phyloP scores from a whole-genome alignment of 2,797 vertebrate species.

The Oreortyx pictus region DNA sequence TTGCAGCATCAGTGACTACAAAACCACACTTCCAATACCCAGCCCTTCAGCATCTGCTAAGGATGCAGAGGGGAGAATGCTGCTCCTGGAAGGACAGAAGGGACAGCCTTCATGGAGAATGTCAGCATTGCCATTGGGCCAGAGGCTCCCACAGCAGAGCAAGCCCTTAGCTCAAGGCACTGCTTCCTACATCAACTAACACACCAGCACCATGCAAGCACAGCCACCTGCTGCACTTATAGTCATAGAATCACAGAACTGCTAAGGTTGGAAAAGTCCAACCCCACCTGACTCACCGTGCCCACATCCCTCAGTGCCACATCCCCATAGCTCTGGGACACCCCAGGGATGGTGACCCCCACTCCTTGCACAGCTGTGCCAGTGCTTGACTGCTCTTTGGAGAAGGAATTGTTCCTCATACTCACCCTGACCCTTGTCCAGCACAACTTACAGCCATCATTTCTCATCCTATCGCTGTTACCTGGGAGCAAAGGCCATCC shows the following conservation, averaged over 20 bases:
- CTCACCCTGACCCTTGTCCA: neutral
- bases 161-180: neutral
- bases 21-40: rapidly evolving
- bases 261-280: neutral
- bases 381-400: neutral
- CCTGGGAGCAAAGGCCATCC: too few relatives aligned
- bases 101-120: neutral
- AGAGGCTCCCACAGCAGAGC: neutral
- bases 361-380: neutral
- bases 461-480: too few relatives aligned
- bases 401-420: neutral
- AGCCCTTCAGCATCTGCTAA: rapidly evolving
- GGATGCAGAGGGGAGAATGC: neutral
- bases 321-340: neutral
- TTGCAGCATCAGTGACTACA: neutral
- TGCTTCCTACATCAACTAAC: rapidly evolving
- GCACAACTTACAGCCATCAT: neutral
- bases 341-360: neutral
- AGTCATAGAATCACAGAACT: too few relatives aligned
- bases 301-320: neutral
- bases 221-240: rapidly evolving
- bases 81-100: neutral
- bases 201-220: neutral
- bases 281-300: too few relatives aligned
- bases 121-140: neutral